These are phyloP conservation scores for Cromileptes altivelis DNA, from an alignment of 2,113 vertebrate species.

Conservation along the genomic window DNA sequence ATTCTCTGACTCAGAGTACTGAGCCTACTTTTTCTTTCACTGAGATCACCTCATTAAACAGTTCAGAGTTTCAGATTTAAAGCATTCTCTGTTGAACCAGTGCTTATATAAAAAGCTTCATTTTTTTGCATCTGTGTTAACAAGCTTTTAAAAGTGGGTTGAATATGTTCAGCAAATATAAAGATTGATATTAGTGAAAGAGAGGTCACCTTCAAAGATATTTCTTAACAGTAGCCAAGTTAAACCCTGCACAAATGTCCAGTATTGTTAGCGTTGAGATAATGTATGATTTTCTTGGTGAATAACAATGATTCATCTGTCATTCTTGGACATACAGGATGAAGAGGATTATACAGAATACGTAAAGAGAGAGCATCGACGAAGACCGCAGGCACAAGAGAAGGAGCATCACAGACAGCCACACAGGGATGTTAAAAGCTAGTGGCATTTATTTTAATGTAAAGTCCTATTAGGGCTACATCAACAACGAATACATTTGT, in stretches of 20 bases:
- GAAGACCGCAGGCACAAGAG: conserved; percentile 31
- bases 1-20: conserved; percentile 40
- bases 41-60: conserved; percentile 20
- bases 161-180: neutral
- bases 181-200: neutral
- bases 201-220: neutral
- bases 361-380: conserved; percentile 20
- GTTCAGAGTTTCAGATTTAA: conserved; percentile 4
- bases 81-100: neutral
- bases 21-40: conserved; percentile 39
- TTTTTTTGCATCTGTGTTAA: neutral
- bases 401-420: conserved; percentile 43
- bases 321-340: conserved; percentile 60
- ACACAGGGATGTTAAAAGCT: neutral
- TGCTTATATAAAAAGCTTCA: neutral
- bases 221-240: neutral
- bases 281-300: neutral
- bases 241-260: neutral
- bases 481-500: conserved; percentile 12
- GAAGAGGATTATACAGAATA: conserved; percentile 60
- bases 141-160: neutral
- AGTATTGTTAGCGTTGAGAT: neutral
- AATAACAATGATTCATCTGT: neutral
- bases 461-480: neutral
- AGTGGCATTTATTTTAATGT: neutral